Evolutionary conservation across 2,113 vertebrate genomes (phyloP).

Genomic region (Capreolus pygargus): DNA sequence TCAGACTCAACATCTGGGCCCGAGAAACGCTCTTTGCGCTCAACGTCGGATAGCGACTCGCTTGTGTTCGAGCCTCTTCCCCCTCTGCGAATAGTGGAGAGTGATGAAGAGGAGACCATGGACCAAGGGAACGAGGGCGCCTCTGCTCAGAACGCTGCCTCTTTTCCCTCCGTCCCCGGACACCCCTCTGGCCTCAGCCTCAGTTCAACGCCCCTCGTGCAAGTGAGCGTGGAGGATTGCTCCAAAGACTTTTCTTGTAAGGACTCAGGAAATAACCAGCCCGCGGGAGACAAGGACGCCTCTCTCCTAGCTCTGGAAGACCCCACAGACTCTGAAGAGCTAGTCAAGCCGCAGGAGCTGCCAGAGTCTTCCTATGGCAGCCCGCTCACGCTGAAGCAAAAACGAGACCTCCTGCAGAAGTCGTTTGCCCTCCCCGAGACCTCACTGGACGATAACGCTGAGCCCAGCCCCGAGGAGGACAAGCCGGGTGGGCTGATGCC

Average conservation of each 20-base stretch:
- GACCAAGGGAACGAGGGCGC: constrained; percentile 74
- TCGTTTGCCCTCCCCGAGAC: constrained; percentile 88
- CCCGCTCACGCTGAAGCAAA: constrained; percentile 93
- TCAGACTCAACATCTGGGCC: constrained; percentile 94
- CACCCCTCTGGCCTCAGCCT: constrained; percentile 82
- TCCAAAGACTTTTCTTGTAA: constrained; percentile 83
- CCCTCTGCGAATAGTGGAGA: constrained; percentile 96
- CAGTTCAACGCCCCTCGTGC: constrained; percentile 88
- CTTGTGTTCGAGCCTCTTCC: constrained; percentile 95
- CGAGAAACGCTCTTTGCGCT: constrained; percentile 94
- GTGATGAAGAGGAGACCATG: constrained; percentile 90
- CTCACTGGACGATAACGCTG: constrained; percentile 87
- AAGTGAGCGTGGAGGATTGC: constrained; percentile 94
- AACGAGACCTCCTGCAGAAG: constrained; percentile 93
- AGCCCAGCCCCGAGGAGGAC: constrained; percentile 76
- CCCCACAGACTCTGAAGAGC: constrained; percentile 65
- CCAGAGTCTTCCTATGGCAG: constrained; percentile 83
- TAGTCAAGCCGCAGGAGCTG: constrained; percentile 69
- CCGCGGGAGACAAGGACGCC: constrained; percentile 62
- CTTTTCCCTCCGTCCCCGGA: constrained; percentile 80
- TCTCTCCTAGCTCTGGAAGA: constrained; percentile 70
- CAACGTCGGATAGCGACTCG: constrained; percentile 96
- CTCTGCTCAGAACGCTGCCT: constrained; percentile 66
- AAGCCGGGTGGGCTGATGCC: constrained; percentile 69
- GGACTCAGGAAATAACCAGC: constrained; percentile 72